Evolutionary conservation across 2,113 vertebrate species (phyloP).

Genomic region (Coptodon bakossiorum): DNA sequence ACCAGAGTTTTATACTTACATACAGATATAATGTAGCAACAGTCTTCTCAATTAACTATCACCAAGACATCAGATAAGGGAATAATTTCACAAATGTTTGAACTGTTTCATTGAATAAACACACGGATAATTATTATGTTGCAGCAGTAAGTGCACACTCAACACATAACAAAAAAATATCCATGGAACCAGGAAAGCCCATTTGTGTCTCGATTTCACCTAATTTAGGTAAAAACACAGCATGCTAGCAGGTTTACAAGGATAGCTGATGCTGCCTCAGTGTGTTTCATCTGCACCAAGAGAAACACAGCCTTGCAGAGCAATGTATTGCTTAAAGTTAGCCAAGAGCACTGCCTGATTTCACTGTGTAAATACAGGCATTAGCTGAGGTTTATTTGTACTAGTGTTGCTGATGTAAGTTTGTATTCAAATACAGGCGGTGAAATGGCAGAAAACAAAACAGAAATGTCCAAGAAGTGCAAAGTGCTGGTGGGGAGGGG

Average conservation of each 20-base stretch:
- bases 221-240: not conserved
- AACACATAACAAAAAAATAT: not conserved
- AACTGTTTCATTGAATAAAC: not conserved
- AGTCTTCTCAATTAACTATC: not conserved
- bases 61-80: not conserved
- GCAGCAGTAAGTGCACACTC: not conserved
- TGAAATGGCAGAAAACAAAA: constrained; percentile 1
- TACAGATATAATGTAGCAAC: not conserved
- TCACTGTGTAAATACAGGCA: constrained; percentile 27
- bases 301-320: not conserved
- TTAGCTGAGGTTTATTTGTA: constrained; percentile 32
- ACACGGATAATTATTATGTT: not conserved
- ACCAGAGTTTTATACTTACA: not conserved
- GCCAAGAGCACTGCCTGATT: constrained; percentile 13
- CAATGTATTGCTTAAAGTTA: constrained; percentile 16
- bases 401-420: constrained; percentile 7
- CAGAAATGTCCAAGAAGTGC: not conserved
- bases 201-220: not conserved
- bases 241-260: not conserved
- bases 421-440: constrained; percentile 7
- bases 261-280: not conserved
- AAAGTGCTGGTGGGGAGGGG: not conserved
- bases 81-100: not conserved
- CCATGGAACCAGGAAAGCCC: not conserved
- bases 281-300: constrained; percentile 17